Conservation (phyloP, 2,888 invertebrate genomes). For the Heteromyza rotundicornis region DNA sequence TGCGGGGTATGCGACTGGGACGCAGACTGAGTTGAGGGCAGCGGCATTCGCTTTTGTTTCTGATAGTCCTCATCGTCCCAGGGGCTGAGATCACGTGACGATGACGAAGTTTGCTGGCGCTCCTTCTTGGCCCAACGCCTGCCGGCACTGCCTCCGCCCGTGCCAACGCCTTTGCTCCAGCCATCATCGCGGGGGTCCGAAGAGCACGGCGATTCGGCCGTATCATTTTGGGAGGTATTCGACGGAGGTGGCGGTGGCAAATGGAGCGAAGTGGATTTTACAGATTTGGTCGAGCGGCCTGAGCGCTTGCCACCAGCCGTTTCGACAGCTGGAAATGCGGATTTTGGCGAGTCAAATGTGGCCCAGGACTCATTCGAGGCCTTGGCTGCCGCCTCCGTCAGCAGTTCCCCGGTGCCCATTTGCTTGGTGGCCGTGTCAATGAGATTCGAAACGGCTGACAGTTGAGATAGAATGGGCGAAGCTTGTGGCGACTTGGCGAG, state of each 20-base stretch:
- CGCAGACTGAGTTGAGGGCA: conserved; percentile 23
- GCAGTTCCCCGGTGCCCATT: conserved; percentile 66
- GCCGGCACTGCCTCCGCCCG: conserved; percentile 36
- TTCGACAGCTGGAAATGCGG: conserved; percentile 25
- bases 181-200: conserved; percentile 77
- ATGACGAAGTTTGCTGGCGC: conserved; percentile 72
- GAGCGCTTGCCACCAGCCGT: conserved; percentile 31
- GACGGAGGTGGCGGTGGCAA: conserved; percentile 54
- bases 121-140: conserved; percentile 66
- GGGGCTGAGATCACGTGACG: conserved; percentile 78
- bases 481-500: conserved; percentile 41
- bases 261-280: conserved; percentile 35
- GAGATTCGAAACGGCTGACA: conserved; percentile 63
- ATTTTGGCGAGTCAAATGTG: conserved; percentile 65
- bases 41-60: conserved; percentile 53
- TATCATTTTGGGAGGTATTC: conserved; percentile 56
- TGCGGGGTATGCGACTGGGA: conserved; percentile 24
- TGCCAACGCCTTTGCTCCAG: conserved; percentile 59
- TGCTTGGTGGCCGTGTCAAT: conserved; percentile 57
- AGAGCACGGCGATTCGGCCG: conserved; percentile 76
- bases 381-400: conserved; percentile 27
- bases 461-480: conserved; percentile 63
- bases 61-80: conserved; percentile 78
- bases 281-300: conserved; percentile 3
- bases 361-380: conserved; percentile 66